Conservation (phyloP, 2,113 vertebrate genomes). For the Morone saxatilis region DNA sequence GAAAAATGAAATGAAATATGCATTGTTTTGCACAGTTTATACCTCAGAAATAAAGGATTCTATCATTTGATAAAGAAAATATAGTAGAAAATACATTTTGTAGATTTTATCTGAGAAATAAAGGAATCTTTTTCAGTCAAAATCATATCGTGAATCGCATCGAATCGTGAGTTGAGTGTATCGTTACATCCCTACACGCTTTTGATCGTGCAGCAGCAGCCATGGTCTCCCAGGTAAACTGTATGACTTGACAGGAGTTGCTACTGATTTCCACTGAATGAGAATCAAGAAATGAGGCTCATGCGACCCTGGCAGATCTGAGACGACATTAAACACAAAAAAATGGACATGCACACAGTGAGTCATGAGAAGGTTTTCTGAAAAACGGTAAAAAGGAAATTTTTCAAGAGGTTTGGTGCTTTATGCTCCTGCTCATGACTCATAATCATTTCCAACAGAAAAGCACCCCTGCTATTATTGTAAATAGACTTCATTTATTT, state of each 20-base stretch:
- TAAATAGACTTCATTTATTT: conserved; percentile 37
- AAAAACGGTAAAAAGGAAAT: conserved; percentile 5
- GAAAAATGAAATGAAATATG: too few species aligned
- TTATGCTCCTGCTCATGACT: conserved; percentile 38
- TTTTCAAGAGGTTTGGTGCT: conserved; percentile 23
- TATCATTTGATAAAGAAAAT: too few species aligned
- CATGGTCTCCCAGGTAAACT: background rate
- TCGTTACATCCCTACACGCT: too few species aligned
- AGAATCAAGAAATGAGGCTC: conserved; percentile 5
- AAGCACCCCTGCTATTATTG: conserved; percentile 23
- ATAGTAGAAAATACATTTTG: too few species aligned
- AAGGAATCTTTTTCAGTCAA: too few species aligned
- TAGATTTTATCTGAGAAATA: too few species aligned
- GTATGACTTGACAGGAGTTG: background rate
- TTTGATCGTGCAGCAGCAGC: background rate
- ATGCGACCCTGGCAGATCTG: background rate
- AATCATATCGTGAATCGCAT: too few species aligned
- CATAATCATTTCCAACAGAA: conserved; percentile 22
- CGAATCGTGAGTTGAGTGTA: too few species aligned
- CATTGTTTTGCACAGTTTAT: too few species aligned
- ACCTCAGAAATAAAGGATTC: too few species aligned
- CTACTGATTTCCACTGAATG: conserved; percentile 1
- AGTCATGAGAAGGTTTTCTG: background rate
- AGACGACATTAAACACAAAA: conserved; percentile 28
- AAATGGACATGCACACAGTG: conserved; percentile 4